Percentiles rank a stretch among this genome's conserved stretches.
These are phyloP conservation scores for Microplitis manilae DNA, from an alignment of 2,888 invertebrate genomes.

Conservation along the genomic window DNA sequence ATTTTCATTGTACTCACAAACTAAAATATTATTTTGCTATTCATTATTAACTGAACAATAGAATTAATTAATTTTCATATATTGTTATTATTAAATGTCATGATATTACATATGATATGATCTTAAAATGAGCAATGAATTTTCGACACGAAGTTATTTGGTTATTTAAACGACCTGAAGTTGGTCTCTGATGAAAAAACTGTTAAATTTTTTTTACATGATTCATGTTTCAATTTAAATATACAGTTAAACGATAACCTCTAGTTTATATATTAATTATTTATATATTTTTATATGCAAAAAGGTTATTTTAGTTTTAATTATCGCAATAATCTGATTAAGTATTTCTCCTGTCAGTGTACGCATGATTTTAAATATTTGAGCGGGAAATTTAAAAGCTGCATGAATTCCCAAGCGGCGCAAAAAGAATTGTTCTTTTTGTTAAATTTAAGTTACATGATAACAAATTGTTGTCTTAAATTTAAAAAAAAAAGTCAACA, in stretches of 20 bases:
- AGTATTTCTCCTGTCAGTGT: too few relatives aligned
- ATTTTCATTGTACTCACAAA: neutral
- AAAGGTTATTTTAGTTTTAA: too few relatives aligned
- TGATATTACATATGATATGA: neutral
- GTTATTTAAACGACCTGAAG: neutral
- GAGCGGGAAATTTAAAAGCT: neutral
- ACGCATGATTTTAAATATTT: neutral
- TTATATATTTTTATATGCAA: too few relatives aligned
- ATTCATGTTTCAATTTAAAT: neutral
- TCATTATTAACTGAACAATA: neutral
- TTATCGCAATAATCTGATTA: too few relatives aligned
- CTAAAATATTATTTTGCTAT: neutral
- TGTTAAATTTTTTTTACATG: neutral
- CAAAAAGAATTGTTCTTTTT: neutral
- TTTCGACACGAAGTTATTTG: neutral
- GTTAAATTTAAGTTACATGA: neutral
- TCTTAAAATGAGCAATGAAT: neutral
- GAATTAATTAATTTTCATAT: neutral
- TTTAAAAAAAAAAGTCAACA: too few relatives aligned
- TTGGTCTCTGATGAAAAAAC: neutral
- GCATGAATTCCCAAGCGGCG: neutral
- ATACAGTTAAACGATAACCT: too few relatives aligned
- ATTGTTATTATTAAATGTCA: neutral
- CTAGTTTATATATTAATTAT: too few relatives aligned
- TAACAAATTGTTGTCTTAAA: too few relatives aligned